Percentiles rank a stretch among this genome's conserved stretches.
These are phyloP conservation scores for Chymomyza procnemis DNA, from an alignment of 2,888 invertebrate species.

Conservation along the genomic window DNA sequence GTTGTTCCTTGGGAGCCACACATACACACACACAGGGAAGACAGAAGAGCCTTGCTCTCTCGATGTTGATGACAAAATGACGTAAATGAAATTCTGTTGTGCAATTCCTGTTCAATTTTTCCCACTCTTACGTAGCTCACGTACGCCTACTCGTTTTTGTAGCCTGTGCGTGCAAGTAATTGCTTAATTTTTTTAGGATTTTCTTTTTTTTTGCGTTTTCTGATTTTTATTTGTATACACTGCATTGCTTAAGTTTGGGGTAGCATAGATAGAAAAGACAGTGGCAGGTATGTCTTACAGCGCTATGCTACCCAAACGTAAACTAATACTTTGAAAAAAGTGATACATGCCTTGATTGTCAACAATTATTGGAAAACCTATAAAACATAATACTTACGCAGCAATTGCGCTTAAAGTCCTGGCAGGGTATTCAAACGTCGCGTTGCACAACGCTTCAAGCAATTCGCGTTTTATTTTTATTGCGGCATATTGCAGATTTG, in stretches of 20 bases:
- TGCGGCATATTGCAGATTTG: constrained; percentile 37
- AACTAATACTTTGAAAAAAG: no score
- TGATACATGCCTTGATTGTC: no score
- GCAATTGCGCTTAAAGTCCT: no score
- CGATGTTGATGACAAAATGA: constrained; percentile 53
- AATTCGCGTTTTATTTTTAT: background rate
- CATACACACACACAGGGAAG: no score
- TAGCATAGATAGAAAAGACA: background rate
- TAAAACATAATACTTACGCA: no score
- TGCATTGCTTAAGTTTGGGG: background rate
- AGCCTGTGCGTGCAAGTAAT: constrained; percentile 53
- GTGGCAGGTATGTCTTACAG: no score
- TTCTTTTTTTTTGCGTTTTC: background rate
- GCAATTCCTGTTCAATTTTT: constrained; percentile 41
- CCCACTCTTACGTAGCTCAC: constrained; percentile 26
- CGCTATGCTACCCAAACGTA: no score
- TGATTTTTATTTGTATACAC: constrained; percentile 25
- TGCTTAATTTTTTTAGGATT: constrained; percentile 58
- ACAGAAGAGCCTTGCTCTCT: background rate
- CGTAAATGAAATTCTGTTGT: constrained; percentile 59
- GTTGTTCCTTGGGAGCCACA: constrained; percentile 19
- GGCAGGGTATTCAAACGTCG: background rate
- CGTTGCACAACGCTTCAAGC: background rate
- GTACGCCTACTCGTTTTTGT: background rate
- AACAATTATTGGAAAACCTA: no score